A percentile compares a stretch with the other conserved stretches of the same genome.
Evolutionary conservation across 2,797 vertebrate genomes (phyloP).

Genomic region (Scolopax rusticola): DNA sequence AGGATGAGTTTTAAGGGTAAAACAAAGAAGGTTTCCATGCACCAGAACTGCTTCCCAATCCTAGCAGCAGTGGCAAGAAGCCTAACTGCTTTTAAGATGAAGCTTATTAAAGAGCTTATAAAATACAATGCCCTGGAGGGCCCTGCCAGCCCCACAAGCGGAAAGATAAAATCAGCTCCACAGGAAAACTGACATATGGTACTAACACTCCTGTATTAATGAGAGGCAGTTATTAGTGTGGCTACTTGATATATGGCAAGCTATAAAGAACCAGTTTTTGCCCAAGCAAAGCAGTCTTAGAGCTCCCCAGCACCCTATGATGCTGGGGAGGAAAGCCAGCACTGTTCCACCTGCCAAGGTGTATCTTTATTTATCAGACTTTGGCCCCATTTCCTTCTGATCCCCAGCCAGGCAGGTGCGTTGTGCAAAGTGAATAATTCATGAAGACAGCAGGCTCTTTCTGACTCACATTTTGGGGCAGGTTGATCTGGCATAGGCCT

Average conservation of each 20-base stretch:
- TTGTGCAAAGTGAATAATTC: conserved; percentile 53
- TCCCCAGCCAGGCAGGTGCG: conserved; percentile 49
- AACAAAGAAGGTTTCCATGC: background rate
- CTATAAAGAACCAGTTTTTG: background rate
- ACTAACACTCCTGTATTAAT: background rate
- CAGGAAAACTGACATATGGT: background rate
- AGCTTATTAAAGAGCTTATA: background rate
- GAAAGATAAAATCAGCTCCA: conserved; percentile 37
- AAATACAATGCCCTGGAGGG: background rate
- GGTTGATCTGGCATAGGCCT: background rate
- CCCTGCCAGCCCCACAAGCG: background rate
- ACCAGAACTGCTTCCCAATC: background rate
- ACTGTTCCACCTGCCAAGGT: conserved; percentile 23
- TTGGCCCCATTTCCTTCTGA: conserved; percentile 42
- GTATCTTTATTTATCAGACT: conserved; percentile 43
- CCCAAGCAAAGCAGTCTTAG: background rate
- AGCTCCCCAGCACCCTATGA: background rate
- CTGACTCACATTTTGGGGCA: conserved; percentile 5
- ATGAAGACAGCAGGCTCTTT: conserved; percentile 34
- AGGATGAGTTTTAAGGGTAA: background rate
- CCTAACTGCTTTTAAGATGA: background rate
- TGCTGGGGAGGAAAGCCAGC: background rate
- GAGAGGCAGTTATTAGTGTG: background rate
- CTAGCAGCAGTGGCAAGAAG: background rate
- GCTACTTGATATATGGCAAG: background rate